Conservation (phyloP, 2,888 invertebrate genomes). For the Hydraecia micacea region DNA sequence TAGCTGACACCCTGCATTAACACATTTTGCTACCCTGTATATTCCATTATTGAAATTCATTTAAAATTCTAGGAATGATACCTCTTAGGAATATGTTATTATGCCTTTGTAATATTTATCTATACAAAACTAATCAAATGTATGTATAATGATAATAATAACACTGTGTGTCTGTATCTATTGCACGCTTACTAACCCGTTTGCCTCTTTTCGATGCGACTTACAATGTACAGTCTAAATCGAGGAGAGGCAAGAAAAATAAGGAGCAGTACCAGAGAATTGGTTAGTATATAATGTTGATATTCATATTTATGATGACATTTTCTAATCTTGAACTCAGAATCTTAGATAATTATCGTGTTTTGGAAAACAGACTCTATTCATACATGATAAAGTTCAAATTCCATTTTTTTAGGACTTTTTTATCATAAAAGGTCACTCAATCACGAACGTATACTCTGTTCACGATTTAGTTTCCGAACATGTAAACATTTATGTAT, state of each 20-base stretch:
- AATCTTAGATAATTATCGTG: not conserved
- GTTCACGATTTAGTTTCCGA: not conserved
- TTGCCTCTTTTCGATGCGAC: constrained; percentile 66
- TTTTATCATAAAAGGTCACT: not conserved
- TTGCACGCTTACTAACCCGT: constrained; percentile 83
- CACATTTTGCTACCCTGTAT: no score
- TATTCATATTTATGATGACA: not conserved
- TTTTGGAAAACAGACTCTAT: not conserved
- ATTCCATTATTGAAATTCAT: no score
- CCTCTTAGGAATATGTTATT: no score
- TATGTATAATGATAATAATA: not conserved
- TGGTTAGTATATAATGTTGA: constrained; percentile 86
- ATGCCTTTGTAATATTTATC: no score
- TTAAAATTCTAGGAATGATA: no score
- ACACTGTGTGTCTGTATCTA: constrained; percentile 76
- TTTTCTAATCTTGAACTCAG: not conserved
- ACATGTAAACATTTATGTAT: not conserved
- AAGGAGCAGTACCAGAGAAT: constrained; percentile 89
- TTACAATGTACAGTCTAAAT: constrained; percentile 73
- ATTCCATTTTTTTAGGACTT: not conserved
- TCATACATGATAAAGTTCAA: not conserved
- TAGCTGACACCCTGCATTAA: no score
- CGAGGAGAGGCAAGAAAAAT: constrained; percentile 80
- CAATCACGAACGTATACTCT: not conserved
- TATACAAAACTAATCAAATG: no score